These are phyloP conservation scores for Napeogenes sylphis DNA, from an alignment of 2,888 invertebrate genomes.

Conservation along the genomic window DNA sequence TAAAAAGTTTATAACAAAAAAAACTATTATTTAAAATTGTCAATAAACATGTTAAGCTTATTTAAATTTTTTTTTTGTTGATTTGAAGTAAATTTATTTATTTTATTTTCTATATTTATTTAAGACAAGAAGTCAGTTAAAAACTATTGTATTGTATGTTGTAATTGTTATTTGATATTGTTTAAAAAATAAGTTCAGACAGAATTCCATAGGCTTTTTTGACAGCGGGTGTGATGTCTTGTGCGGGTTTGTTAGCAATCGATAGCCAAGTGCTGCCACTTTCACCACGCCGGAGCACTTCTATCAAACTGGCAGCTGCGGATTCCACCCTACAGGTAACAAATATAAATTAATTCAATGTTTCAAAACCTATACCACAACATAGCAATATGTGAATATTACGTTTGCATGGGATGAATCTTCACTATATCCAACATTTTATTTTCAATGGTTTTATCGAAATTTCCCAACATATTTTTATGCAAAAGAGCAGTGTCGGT, in stretches of 20 bases:
- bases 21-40: no score
- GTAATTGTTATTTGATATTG: not conserved
- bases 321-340: constrained; percentile 7
- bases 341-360: not conserved
- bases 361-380: not conserved
- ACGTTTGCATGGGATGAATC: constrained; percentile 34
- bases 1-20: no score
- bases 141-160: no score
- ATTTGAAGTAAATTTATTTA: no score
- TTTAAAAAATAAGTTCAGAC: constrained; percentile 8
- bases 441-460: constrained; percentile 31
- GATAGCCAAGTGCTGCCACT: constrained; percentile 16
- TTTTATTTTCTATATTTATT: no score
- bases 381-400: constrained; percentile 11
- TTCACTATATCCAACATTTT: constrained; percentile 18
- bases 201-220: constrained; percentile 14
- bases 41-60: no score
- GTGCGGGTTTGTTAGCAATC: not conserved
- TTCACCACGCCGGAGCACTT: constrained; percentile 4
- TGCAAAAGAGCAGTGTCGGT: constrained; percentile 41
- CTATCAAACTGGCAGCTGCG: constrained; percentile 8
- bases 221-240: constrained; percentile 6
- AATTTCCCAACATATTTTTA: constrained; percentile 31
- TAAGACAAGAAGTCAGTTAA: no score
- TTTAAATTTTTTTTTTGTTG: no score